These are phyloP conservation scores for Pollachius pollachius DNA, from an alignment of 2,113 vertebrate genomes.

Conservation along the genomic window DNA sequence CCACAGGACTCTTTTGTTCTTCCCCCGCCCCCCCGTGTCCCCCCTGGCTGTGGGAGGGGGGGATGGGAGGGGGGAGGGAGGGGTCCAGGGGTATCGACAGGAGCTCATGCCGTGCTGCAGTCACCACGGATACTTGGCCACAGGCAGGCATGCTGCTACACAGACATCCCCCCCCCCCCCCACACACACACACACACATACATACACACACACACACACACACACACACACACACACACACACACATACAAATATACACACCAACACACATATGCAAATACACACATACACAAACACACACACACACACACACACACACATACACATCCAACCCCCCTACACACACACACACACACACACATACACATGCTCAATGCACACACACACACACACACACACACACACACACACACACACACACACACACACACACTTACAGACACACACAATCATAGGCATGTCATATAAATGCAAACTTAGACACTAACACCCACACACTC, in stretches of 20 bases:
- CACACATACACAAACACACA: too few relatives aligned
- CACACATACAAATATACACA: constrained; percentile 7
- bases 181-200: constrained; percentile 2
- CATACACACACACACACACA: background rate
- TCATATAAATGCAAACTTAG: background rate
- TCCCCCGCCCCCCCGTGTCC: too few relatives aligned
- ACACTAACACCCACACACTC: background rate
- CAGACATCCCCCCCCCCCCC: constrained; percentile 10
- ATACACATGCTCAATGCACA: too few relatives aligned
- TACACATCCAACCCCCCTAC: constrained; percentile 10
- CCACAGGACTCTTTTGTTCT: constrained; percentile 66
- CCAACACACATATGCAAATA: background rate
- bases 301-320: background rate
- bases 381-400: constrained; percentile 17
- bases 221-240: too few relatives aligned
- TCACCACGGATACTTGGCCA: constrained; percentile 51
- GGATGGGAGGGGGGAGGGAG: background rate
- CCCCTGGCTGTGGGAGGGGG: background rate
- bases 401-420: constrained; percentile 27
- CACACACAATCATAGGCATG: background rate
- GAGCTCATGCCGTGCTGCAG: constrained; percentile 42
- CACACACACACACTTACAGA: constrained; percentile 12
- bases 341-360: constrained; percentile 39
- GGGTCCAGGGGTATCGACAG: constrained; percentile 55
- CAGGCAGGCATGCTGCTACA: constrained; percentile 34